phyloP scores from a whole-genome alignment of 2,888 invertebrate species.

The Oxycera nigricornis region DNA sequence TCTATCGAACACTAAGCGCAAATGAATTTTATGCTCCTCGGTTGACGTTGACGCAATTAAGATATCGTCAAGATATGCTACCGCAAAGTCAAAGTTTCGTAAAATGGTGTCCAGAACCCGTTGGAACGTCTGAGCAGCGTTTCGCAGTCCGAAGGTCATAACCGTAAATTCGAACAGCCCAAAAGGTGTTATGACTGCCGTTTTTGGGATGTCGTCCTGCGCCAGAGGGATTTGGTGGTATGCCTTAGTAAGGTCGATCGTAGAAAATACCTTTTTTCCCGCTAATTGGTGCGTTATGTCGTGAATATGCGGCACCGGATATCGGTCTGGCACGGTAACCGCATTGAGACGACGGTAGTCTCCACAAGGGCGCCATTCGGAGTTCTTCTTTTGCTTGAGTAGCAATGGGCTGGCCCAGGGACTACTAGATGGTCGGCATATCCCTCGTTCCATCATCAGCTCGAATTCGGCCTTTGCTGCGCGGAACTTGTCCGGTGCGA shows the following conservation, averaged over 20 bases:
- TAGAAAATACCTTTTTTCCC: not conserved
- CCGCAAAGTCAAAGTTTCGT: no score
- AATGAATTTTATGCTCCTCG: not conserved
- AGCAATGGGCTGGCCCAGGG: slow-evolving; percentile 4
- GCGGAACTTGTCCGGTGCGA: not conserved
- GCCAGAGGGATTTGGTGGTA: slow-evolving; percentile 11
- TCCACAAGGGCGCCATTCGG: not conserved
- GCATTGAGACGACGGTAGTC: slow-evolving; percentile 4
- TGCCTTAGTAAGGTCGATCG: not conserved
- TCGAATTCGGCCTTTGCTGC: not conserved
- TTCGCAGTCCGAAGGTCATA: no score
- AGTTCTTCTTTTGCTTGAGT: not conserved
- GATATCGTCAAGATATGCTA: no score
- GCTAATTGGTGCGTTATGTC: not conserved
- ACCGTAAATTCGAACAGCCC: not conserved
- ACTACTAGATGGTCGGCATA: slow-evolving; percentile 9
- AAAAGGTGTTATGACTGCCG: not conserved
- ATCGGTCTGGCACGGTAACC: not conserved
- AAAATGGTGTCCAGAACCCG: no score
- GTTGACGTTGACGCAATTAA: not conserved
- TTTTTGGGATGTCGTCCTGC: not conserved
- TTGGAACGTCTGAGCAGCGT: no score
- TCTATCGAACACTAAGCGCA: not conserved
- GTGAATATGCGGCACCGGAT: not conserved
- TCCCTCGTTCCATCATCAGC: slow-evolving; percentile 5